Evolutionary conservation across 2,888 invertebrate species (phyloP).

Genomic region (Cordilura impudica): DNA sequence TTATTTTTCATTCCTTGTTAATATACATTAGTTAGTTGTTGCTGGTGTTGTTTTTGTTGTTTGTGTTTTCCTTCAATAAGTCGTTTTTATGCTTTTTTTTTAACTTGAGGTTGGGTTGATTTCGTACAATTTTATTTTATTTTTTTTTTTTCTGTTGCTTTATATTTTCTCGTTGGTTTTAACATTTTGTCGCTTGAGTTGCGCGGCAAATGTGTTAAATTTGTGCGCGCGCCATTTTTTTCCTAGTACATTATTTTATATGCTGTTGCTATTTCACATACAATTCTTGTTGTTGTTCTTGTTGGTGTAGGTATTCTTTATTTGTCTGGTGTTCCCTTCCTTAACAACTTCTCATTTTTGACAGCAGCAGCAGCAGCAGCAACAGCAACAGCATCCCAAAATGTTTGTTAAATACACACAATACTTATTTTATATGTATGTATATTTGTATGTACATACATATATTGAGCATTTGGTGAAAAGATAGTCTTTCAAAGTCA

Average conservation of each 20-base stretch:
- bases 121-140: conserved; percentile 22
- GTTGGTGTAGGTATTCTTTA: conserved; percentile 58
- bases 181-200: conserved; percentile 63
- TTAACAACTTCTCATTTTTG: conserved; percentile 31
- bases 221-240: conserved; percentile 62
- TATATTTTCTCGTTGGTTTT: conserved; percentile 47
- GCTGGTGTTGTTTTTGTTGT: neutral
- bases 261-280: conserved; percentile 58
- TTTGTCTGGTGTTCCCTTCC: conserved; percentile 34
- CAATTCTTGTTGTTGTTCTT: conserved; percentile 48
- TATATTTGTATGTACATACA: no score
- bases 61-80: conserved; percentile 28
- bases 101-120: conserved; percentile 56
- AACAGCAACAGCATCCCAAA: conserved; percentile 23
- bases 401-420: conserved; percentile 19
- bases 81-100: conserved; percentile 26
- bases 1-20: conserved; percentile 23
- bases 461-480: conserved; percentile 2
- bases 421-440: no score
- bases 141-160: neutral
- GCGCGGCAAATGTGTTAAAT: conserved; percentile 62
- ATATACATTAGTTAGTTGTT: neutral
- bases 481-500: neutral
- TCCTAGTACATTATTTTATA: conserved; percentile 18
- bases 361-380: conserved; percentile 25